Percentiles rank a stretch among this genome's conserved stretches.
phyloP scores from a whole-genome alignment of 2,113 vertebrate species.

The Pangasianodon gigas region DNA sequence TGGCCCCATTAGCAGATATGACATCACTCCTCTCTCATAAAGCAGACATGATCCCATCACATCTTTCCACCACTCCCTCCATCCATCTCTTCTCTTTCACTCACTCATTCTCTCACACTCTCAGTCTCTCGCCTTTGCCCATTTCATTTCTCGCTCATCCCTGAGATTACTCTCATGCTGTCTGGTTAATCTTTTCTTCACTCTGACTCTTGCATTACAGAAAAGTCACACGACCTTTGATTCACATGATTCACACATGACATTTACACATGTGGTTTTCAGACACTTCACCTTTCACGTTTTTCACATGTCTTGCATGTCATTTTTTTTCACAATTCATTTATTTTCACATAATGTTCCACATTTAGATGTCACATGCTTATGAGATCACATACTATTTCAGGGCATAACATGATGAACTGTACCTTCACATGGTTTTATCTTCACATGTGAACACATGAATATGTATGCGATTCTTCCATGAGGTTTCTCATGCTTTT shows the following conservation, averaged over 20 bases:
- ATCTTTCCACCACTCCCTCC: slow-evolving; percentile 14
- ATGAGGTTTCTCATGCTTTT: neutral
- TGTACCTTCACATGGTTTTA: neutral
- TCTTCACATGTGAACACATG: neutral
- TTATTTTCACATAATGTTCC: neutral
- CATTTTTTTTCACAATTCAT: neutral
- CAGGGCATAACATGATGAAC: neutral
- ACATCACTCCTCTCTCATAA: slow-evolving; percentile 2
- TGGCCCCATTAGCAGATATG: slow-evolving; percentile 20
- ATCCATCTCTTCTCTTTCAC: neutral
- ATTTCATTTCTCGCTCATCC: neutral
- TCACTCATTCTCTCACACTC: neutral
- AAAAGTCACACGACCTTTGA: neutral
- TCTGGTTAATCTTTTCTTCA: neutral
- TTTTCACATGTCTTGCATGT: neutral
- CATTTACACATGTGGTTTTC: neutral
- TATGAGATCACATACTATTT: neutral
- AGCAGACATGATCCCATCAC: slow-evolving; percentile 17
- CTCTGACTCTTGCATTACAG: neutral
- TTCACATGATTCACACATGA: neutral
- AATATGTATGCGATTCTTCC: too few species aligned
- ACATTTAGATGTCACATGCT: neutral
- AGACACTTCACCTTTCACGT: neutral
- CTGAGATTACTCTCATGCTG: neutral
- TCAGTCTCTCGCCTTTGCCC: neutral